Percentiles rank a stretch among this genome's conserved stretches.
Conservation (phyloP, 2,113 vertebrate species). For the Sminthopsis crassicaudata region DNA sequence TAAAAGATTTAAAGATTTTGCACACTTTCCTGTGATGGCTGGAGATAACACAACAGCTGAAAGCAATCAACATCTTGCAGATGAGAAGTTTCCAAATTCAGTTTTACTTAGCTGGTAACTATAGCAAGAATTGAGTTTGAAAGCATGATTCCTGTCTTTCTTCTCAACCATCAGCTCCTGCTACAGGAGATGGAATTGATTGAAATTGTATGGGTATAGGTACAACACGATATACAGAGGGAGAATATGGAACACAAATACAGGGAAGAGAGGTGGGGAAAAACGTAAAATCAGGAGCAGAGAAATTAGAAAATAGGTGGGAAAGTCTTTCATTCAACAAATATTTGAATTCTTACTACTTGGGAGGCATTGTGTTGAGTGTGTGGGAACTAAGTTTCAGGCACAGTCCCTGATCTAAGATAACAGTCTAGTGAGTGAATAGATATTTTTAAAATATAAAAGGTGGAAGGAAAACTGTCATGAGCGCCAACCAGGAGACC, state of each 20-base stretch:
- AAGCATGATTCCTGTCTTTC: neutral
- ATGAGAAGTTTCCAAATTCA: neutral
- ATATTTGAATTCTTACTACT: neutral
- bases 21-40: constrained; percentile 63
- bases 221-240: neutral
- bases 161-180: neutral
- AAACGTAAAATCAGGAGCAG: neutral
- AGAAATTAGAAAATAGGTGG: neutral
- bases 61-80: neutral
- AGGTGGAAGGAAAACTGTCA: neutral
- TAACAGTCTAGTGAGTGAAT: neutral
- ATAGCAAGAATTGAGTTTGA: neutral
- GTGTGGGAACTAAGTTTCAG: neutral
- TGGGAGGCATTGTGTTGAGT: neutral
- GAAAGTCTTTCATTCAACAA: neutral
- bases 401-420: neutral
- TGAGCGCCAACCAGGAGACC: neutral
- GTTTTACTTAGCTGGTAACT: neutral
- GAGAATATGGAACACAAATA: neutral
- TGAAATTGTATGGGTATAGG: neutral
- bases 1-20: constrained; percentile 68
- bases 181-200: neutral
- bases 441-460: neutral
- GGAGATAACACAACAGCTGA: constrained; percentile 40
- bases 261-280: neutral